Conservation (phyloP, 2,797 vertebrate genomes). For the Acanthurus leucopareius region DNA sequence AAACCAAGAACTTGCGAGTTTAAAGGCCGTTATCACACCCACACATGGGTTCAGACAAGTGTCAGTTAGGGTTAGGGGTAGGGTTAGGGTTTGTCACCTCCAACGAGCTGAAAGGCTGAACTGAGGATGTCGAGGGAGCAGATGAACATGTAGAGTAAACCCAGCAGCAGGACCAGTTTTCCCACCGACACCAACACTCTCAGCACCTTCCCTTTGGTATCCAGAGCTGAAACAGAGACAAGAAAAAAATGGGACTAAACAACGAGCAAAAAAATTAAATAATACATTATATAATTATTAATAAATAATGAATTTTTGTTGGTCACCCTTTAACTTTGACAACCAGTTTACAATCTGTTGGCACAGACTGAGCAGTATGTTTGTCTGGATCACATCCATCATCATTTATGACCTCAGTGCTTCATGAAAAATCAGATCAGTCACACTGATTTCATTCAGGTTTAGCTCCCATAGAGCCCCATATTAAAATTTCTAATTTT, state of each 20-base stretch:
- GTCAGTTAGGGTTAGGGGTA: not conserved
- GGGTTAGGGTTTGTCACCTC: slow-evolving; percentile 85
- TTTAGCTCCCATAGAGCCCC: too few relatives aligned
- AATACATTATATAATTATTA: too few relatives aligned
- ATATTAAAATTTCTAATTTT: too few relatives aligned
- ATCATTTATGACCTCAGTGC: slow-evolving; percentile 13
- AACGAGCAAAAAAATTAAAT: not conserved
- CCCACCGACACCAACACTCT: slow-evolving; percentile 83
- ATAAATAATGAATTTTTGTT: too few relatives aligned
- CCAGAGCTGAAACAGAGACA: slow-evolving; percentile 85
- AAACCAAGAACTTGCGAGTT: not conserved
- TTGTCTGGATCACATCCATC: not conserved
- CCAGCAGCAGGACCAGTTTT: slow-evolving; percentile 88
- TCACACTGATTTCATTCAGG: slow-evolving; percentile 7
- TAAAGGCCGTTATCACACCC: not conserved
- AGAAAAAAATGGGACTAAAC: not conserved
- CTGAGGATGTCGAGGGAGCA: slow-evolving; percentile 96
- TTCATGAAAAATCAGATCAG: slow-evolving; percentile 14
- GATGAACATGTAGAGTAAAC: slow-evolving; percentile 94
- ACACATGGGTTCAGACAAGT: not conserved
- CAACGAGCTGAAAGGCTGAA: slow-evolving; percentile 96
- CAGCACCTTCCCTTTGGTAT: slow-evolving; percentile 85
- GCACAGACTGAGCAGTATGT: not conserved
- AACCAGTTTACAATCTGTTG: not conserved
- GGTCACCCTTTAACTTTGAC: not conserved